Conservation (phyloP, 2,113 vertebrate genomes). For the Oreotrochilus melanogaster region DNA sequence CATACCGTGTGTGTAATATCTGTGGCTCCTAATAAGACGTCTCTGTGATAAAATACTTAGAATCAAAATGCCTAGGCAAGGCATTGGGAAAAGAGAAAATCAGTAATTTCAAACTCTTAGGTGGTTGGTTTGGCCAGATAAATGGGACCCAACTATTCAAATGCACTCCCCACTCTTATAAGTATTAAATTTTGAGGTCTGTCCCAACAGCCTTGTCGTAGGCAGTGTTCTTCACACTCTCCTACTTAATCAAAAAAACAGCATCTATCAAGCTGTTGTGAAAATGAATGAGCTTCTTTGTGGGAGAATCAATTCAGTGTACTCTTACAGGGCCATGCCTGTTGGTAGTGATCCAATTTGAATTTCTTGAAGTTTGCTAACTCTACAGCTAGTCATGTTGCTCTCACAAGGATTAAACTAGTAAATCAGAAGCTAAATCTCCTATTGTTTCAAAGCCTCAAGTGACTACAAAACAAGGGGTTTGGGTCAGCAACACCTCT, state of each 20-base stretch:
- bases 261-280: conserved; percentile 29
- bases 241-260: conserved; percentile 39
- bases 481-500: neutral
- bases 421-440: neutral
- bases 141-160: neutral
- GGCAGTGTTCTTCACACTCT: conserved; percentile 44
- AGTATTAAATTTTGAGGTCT: conserved; percentile 31
- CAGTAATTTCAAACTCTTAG: neutral
- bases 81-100: neutral
- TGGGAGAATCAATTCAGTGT: neutral
- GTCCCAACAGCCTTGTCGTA: conserved; percentile 35
- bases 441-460: neutral
- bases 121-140: neutral
- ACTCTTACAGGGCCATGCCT: neutral
- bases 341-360: neutral
- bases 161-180: neutral
- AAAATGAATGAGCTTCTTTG: conserved; percentile 26
- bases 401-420: neutral
- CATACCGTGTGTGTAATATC: rapidly evolving
- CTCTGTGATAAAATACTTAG: neutral
- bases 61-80: neutral
- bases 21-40: neutral
- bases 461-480: neutral
- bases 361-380: neutral
- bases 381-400: neutral